phyloP scores from a whole-genome alignment of 2,113 vertebrate species.

The Bos indicus region DNA sequence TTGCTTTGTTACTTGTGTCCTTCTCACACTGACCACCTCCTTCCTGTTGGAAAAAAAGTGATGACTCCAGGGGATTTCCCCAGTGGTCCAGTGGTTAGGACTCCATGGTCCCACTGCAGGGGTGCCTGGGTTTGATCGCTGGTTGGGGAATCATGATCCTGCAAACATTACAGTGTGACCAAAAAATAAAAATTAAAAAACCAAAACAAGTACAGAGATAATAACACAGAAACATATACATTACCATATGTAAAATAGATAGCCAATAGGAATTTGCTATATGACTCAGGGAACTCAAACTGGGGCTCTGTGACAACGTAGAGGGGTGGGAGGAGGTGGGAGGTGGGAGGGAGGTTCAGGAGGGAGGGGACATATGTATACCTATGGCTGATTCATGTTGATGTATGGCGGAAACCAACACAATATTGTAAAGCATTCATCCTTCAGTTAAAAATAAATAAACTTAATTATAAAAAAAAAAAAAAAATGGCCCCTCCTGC shows the following conservation, averaged over 20 bases:
- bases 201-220: background rate
- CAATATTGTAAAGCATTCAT: background rate
- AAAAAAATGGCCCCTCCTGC: background rate
- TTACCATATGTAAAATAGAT: background rate
- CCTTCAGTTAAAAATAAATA: background rate
- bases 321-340: background rate
- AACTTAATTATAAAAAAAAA: background rate
- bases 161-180: background rate
- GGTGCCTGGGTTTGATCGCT: background rate
- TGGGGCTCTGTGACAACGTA: background rate
- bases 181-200: background rate
- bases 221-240: background rate
- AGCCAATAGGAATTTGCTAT: background rate
- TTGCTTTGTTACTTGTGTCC: background rate
- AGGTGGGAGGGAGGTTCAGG: background rate
- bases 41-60: background rate
- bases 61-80: background rate
- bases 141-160: background rate
- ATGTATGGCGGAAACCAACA: background rate
- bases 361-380: background rate
- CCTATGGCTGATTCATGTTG: background rate
- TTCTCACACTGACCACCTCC: background rate
- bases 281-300: background rate
- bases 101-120: background rate
- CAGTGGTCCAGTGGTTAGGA: background rate